These are phyloP conservation scores for Triplophysa rosa DNA, from an alignment of 2,113 vertebrate species.

Conservation along the genomic window DNA sequence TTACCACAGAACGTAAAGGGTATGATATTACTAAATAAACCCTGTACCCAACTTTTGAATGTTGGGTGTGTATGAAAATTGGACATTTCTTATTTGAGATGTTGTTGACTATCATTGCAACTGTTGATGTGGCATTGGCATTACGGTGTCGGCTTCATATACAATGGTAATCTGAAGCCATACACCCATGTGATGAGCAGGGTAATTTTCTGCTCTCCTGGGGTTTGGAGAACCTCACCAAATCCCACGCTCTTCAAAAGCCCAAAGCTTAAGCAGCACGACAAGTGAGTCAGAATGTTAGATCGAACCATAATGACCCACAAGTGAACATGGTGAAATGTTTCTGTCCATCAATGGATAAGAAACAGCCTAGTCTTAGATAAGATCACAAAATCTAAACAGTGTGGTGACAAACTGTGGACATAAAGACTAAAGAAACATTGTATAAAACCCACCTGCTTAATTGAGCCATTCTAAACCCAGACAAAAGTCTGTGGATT, in stretches of 20 bases:
- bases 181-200: conserved; percentile 7
- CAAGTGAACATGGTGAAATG: not conserved
- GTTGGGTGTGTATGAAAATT: not conserved
- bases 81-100: not conserved
- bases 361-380: not conserved
- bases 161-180: conserved; percentile 7
- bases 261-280: not conserved
- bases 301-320: not conserved
- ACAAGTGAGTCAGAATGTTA: not conserved
- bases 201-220: conserved; percentile 5
- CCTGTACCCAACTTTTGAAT: not conserved
- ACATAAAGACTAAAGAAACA: not conserved
- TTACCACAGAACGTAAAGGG: not conserved
- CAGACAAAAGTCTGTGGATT: conserved; percentile 8
- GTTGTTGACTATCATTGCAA: no score
- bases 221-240: not conserved
- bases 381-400: not conserved
- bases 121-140: not conserved
- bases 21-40: not conserved
- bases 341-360: not conserved
- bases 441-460: conserved; percentile 16
- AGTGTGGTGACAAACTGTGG: not conserved
- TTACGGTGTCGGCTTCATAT: not conserved
- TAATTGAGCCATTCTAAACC: not conserved
- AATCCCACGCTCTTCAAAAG: not conserved